Evolutionary conservation across 2,113 vertebrate genomes (phyloP).

Genomic region (Pelecanoides urinatrix): DNA sequence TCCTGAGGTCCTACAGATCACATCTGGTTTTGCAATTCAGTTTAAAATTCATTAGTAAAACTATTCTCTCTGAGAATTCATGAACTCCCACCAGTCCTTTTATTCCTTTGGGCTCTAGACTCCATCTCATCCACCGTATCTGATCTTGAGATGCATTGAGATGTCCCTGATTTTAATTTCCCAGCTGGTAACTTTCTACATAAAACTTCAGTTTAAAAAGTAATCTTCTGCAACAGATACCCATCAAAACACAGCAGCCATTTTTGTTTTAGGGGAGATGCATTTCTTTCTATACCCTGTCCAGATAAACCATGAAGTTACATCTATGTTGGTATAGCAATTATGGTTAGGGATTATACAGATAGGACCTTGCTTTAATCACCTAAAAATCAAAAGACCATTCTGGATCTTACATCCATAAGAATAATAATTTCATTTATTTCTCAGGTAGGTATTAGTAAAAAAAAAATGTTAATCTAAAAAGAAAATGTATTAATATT

Average conservation of each 20-base stretch:
- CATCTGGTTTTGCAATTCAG: background rate
- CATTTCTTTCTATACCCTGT: background rate
- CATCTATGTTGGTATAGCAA: background rate
- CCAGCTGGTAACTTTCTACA: background rate
- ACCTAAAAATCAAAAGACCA: background rate
- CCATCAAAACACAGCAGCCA: background rate
- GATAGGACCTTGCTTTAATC: background rate
- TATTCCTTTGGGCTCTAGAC: background rate
- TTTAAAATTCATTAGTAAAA: constrained; percentile 35
- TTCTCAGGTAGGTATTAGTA: background rate
- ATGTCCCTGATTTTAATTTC: background rate
- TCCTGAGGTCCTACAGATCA: background rate
- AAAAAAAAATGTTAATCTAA: background rate
- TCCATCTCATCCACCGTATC: background rate
- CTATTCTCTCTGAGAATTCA: background rate
- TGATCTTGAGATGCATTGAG: background rate
- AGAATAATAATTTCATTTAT: background rate
- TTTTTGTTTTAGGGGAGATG: background rate
- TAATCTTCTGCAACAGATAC: background rate
- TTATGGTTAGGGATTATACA: background rate
- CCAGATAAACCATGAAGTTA: background rate
- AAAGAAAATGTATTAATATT: background rate
- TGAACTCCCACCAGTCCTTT: background rate
- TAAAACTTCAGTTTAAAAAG: background rate
- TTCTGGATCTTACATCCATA: background rate